These are phyloP conservation scores for Caenorhabditis angaria DNA, from an alignment of 2,888 invertebrate genomes.

Conservation along the genomic window DNA sequence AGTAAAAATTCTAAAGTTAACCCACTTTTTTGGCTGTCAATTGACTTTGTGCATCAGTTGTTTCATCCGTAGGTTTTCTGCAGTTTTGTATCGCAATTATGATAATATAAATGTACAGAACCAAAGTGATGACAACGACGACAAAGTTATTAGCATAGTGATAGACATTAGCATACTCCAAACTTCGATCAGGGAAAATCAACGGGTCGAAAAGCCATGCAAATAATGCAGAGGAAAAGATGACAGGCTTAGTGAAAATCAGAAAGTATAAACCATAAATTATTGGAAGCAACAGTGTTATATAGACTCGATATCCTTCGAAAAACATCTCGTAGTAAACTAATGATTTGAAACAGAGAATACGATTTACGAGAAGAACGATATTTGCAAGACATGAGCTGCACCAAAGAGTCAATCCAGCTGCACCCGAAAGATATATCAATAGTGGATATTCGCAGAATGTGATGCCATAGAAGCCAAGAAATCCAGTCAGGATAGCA, in stretches of 20 bases:
- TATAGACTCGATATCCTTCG: neutral
- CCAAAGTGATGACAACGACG: neutral
- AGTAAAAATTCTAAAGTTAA: neutral
- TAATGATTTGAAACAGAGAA: constrained; percentile 1
- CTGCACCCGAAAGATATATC: constrained; percentile 10
- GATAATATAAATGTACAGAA: neutral
- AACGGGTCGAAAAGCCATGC: constrained; percentile 22
- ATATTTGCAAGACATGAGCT: constrained; percentile 17
- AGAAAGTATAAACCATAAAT: constrained; percentile 12
- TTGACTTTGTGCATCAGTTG: too few relatives aligned
- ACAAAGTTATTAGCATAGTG: neutral
- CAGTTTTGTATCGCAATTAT: neutral
- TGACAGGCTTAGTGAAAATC: constrained; percentile 10
- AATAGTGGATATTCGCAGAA: constrained; percentile 19
- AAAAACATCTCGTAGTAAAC: neutral
- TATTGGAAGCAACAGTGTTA: constrained; percentile 5
- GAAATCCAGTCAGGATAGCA: constrained; percentile 18
- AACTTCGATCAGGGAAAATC: neutral
- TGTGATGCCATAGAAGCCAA: constrained; percentile 14
- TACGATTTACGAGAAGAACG: constrained; percentile 19
- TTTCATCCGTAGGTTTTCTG: too few relatives aligned
- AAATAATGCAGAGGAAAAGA: neutral
- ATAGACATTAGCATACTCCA: neutral
- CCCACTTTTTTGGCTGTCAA: too few relatives aligned
- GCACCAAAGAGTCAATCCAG: constrained; percentile 19